A percentile compares a stretch with the other conserved stretches of the same genome.
These are phyloP conservation scores for Eupithecia dodoneata DNA, from an alignment of 2,888 invertebrate genomes.

Conservation along the genomic window DNA sequence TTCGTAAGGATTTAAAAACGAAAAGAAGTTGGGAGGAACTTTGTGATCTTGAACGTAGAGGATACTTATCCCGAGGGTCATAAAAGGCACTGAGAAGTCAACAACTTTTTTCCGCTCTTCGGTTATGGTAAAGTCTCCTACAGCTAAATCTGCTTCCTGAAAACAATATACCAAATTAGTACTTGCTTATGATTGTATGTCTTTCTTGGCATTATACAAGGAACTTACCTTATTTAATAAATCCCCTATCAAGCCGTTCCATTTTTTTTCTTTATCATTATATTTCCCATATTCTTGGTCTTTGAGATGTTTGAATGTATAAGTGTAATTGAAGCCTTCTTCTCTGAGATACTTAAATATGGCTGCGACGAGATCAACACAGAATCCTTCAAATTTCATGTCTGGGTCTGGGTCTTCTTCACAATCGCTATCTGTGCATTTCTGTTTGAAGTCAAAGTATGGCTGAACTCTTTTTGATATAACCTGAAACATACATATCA, in stretches of 20 bases:
- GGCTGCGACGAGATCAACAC: conserved; percentile 89
- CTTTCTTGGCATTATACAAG: not conserved
- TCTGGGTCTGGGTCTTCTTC: conserved; percentile 82
- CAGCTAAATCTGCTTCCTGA: conserved; percentile 74
- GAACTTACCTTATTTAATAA: conserved; percentile 68
- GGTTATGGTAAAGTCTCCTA: conserved; percentile 94
- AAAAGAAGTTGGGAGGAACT: conserved; percentile 91
- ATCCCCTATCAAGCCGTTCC: conserved; percentile 72
- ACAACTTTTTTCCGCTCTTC: conserved; percentile 94
- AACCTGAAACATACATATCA: conserved; percentile 53
- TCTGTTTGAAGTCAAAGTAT: conserved; percentile 87
- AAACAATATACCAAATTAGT: conserved; percentile 4
- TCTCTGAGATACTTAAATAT: conserved; percentile 85
- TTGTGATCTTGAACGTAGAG: conserved; percentile 91
- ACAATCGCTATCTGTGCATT: conserved; percentile 60
- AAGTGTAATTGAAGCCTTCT: conserved; percentile 66
- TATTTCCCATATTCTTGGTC: conserved; percentile 61
- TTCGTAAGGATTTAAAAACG: conserved; percentile 94
- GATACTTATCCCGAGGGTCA: conserved; percentile 96
- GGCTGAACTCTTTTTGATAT: conserved; percentile 89
- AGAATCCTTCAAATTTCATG: conserved; percentile 89
- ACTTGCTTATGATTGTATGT: not conserved
- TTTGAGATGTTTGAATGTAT: conserved; percentile 61
- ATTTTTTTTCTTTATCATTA: conserved; percentile 64
- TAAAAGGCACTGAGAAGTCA: conserved; percentile 98